Evolutionary conservation across 2,797 vertebrate species (phyloP).

Genomic region (Phrynocephalus forsythii): DNA sequence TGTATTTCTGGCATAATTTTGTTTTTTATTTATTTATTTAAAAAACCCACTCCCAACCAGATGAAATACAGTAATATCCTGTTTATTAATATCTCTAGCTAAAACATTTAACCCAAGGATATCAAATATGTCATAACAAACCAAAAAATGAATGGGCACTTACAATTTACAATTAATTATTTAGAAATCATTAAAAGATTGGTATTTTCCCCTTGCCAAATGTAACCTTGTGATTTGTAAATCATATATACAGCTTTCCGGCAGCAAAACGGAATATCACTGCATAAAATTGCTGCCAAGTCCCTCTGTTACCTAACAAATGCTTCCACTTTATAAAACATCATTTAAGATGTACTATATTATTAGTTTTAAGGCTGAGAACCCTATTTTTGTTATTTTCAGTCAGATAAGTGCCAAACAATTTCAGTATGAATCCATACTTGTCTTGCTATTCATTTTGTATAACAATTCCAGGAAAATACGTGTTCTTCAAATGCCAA

Average conservation of each 20-base stretch:
- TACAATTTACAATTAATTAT: conserved; percentile 47
- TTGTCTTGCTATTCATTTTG: conserved; percentile 11
- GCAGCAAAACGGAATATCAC: conserved; percentile 29
- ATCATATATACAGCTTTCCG: conserved; percentile 37
- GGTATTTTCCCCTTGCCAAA: conserved; percentile 12
- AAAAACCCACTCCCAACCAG: background rate
- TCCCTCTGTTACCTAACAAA: conserved; percentile 37
- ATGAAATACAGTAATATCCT: background rate
- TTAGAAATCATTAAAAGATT: conserved; percentile 28
- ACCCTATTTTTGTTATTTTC: background rate
- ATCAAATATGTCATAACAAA: conserved; percentile 25
- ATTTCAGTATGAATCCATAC: background rate
- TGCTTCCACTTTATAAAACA: conserved; percentile 25
- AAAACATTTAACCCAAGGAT: conserved; percentile 20
- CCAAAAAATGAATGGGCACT: background rate
- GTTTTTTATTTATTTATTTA: no score
- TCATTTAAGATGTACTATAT: conserved; percentile 36
- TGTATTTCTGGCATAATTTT: background rate
- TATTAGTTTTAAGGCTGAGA: background rate
- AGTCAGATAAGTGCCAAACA: background rate
- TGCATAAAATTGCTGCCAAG: conserved; percentile 37
- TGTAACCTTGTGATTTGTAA: conserved; percentile 43
- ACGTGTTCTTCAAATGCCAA: conserved; percentile 9
- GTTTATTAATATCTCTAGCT: background rate
- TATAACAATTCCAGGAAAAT: background rate